Conservation (phyloP, 2,888 invertebrate species). For the Leptinotarsa tumamoca region DNA sequence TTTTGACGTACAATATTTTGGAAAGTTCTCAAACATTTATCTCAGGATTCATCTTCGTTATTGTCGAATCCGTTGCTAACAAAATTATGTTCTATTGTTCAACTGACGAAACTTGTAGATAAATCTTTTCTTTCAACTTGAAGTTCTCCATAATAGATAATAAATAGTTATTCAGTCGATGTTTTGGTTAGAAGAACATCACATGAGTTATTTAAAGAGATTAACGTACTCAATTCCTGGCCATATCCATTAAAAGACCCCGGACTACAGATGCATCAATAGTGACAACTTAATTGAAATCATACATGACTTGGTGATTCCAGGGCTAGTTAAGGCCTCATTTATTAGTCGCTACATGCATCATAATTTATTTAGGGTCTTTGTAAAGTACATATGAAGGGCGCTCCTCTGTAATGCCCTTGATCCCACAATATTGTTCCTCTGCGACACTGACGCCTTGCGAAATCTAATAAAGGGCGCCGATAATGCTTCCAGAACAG, state of each 20-base stretch:
- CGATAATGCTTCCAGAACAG: slow-evolving; percentile 19
- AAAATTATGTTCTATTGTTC: no score
- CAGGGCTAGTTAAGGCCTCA: slow-evolving; percentile 40
- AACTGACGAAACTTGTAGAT: no score
- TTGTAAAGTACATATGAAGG: slow-evolving; percentile 24
- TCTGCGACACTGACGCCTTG: slow-evolving; percentile 40
- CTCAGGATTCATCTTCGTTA: no score
- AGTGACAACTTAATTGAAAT: slow-evolving; percentile 50
- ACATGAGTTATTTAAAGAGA: neutral
- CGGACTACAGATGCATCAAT: slow-evolving; percentile 35
- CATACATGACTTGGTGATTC: slow-evolving; percentile 32
- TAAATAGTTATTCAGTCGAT: no score
- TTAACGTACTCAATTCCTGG: slow-evolving; percentile 21
- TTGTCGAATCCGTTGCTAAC: no score
- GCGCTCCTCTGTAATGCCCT: slow-evolving; percentile 22
- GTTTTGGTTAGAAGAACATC: neutral
- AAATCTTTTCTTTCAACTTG: no score
- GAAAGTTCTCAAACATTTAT: no score
- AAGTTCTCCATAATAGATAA: no score
- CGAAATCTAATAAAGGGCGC: slow-evolving; percentile 55
- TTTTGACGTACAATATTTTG: no score
- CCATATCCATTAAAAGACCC: slow-evolving; percentile 18
- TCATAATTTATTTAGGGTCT: slow-evolving; percentile 56
- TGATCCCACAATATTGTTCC: slow-evolving; percentile 46
- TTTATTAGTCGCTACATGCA: slow-evolving; percentile 53